phyloP scores from a whole-genome alignment of 2,888 invertebrate species.

The Nomada goodeniana region DNA sequence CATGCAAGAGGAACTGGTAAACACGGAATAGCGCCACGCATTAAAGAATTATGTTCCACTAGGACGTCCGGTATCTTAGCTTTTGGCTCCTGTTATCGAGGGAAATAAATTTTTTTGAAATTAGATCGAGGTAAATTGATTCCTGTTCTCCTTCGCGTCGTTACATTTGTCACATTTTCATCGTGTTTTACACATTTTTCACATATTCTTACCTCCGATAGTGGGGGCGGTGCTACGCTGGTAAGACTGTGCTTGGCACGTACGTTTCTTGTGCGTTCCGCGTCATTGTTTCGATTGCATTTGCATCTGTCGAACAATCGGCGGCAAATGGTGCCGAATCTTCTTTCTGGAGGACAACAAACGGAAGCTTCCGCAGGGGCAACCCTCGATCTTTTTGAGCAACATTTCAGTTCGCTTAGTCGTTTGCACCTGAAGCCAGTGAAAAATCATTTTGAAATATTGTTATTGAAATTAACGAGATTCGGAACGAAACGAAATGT shows the following conservation, averaged over 20 bases:
- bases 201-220: constrained; percentile 77
- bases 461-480: neutral
- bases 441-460: neutral
- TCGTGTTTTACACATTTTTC: neutral
- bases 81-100: constrained; percentile 87
- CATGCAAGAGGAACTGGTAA: constrained; percentile 94
- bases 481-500: neutral
- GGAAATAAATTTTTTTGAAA: neutral
- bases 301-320: constrained; percentile 72
- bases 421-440: constrained; percentile 67
- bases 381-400: constrained; percentile 73
- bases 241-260: constrained; percentile 83
- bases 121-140: neutral
- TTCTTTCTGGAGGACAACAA: constrained; percentile 80
- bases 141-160: neutral
- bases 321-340: constrained; percentile 78
- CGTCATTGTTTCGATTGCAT: constrained; percentile 69
- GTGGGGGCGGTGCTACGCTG: constrained; percentile 82
- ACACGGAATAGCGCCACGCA: constrained; percentile 96
- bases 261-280: constrained; percentile 76
- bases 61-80: constrained; percentile 91
- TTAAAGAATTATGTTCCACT: constrained; percentile 93
- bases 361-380: constrained; percentile 75
- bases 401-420: constrained; percentile 73
- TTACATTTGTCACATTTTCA: too few relatives aligned